phyloP scores from a whole-genome alignment of 1,140 invertebrate genomes.

The Pseudoatta argentina region DNA sequence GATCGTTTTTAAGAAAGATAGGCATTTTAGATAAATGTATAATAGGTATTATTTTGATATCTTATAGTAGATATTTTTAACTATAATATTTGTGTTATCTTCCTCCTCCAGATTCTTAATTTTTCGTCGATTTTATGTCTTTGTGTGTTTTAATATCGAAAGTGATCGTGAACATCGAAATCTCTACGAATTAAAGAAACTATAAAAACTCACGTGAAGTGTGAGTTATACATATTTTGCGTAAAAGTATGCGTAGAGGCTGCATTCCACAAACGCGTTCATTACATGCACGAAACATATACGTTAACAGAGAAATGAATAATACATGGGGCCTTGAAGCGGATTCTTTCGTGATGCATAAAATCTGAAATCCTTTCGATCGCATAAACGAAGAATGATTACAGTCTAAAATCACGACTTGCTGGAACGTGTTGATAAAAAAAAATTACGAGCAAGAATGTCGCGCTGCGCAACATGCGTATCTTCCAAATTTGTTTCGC shows the following conservation, averaged over 20 bases:
- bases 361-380: conserved; percentile 51
- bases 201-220: neutral
- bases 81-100: neutral
- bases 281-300: conserved; percentile 53
- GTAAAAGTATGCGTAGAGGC: conserved; percentile 5
- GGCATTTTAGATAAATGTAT: neutral
- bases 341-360: conserved; percentile 40
- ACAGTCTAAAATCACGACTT: neutral
- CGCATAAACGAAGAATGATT: conserved; percentile 21
- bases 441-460: neutral
- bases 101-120: neutral
- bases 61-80: neutral
- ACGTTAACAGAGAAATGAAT: conserved; percentile 54
- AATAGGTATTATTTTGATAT: neutral
- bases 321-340: conserved; percentile 49
- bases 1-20: neutral
- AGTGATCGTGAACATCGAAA: neutral
- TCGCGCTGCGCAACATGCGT: neutral
- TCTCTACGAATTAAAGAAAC: neutral
- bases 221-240: conserved; percentile 5
- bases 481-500: conserved; percentile 5
- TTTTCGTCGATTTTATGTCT: neutral
- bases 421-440: neutral
- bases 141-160: neutral
- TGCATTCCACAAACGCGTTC: conserved; percentile 21